Conservation (phyloP, 2,113 vertebrate species). For the Zosterops hypoxanthus region DNA sequence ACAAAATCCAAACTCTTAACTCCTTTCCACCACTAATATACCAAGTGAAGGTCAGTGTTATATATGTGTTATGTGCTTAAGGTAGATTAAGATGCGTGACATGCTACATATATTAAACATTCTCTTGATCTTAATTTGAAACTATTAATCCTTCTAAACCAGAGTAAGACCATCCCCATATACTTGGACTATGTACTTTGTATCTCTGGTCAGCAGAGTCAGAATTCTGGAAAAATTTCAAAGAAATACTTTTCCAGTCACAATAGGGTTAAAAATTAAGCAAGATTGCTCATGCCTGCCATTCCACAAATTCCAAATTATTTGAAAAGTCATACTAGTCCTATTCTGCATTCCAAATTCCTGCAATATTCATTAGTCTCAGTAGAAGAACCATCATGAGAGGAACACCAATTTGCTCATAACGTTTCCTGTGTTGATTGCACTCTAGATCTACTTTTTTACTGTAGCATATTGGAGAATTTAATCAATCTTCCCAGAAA, state of each 20-base stretch:
- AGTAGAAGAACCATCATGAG: neutral
- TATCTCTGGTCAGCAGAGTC: neutral
- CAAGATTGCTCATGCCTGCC: neutral
- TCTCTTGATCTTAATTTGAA: neutral
- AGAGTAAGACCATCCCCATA: neutral
- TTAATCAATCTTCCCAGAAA: neutral
- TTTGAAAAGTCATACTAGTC: neutral
- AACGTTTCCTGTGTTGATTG: neutral
- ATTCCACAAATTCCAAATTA: conserved; percentile 31
- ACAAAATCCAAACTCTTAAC: conserved; percentile 23
- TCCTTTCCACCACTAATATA: neutral
- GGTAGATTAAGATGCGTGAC: neutral
- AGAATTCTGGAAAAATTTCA: neutral
- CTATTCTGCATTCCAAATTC: neutral
- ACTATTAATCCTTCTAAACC: neutral
- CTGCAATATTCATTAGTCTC: conserved; percentile 3
- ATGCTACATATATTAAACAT: neutral
- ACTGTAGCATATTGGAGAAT: neutral
- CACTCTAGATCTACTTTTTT: neutral
- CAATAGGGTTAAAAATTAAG: conserved; percentile 17
- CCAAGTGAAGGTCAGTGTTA: neutral
- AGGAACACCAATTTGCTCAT: neutral
- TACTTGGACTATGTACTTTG: neutral
- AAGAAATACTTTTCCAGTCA: neutral
- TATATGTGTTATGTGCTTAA: neutral